Evolutionary conservation across 2,797 vertebrate genomes (phyloP), one percentile per base, ranked within the genome.

Genomic region (Eupleurogrammus muticus): DNA sequence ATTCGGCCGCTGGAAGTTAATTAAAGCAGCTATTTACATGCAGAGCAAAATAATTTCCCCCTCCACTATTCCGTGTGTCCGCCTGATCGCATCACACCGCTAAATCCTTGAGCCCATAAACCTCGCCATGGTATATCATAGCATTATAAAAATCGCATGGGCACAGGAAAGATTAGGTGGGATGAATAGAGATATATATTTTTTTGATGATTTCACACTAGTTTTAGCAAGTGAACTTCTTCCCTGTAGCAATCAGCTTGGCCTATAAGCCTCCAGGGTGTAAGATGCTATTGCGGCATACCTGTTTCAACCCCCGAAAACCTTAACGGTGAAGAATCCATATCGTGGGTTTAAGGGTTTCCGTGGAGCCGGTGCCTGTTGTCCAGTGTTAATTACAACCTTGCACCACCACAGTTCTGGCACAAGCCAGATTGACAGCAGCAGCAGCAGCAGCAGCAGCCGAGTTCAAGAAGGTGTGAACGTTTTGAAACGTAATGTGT

Each of bases 61-160:
- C 61, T 35, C 55, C 58, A 51, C 75, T 65, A 66, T 42, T 84
- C 80, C 68, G 75, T 49, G 1, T 48, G 58, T 24, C 74, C 82
- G 75, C 80, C 80, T 80, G 75, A 84, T 90, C 68, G n/a, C 83
- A 75, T 85, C 79, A 51, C 68, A 21, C 80, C 73, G 73, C 71
- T 77, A 87, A 86, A 85, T 87, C 80, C 80, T 82, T 79, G 63
- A 86, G 84, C 87, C 73, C 61, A 58, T 87, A 86, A 89, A 88
- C 74, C 81, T 70, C 19, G 59, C 74, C 75, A 90, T 82, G 80
- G 83, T 81, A 82, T 87, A 85, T 89, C 83, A 82, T 79, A 75
- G 84, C 81, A 90, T 91, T 90, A 88, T 67, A 87, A 89, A 88
- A 89, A 82, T 84, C 87, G 28, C 88, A 80, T 61, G 67, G 82